A percentile compares a stretch with the other conserved stretches of the same genome.
Evolutionary conservation across 2,797 vertebrate genomes (phyloP).

Genomic region (Diplodus puntazzo): DNA sequence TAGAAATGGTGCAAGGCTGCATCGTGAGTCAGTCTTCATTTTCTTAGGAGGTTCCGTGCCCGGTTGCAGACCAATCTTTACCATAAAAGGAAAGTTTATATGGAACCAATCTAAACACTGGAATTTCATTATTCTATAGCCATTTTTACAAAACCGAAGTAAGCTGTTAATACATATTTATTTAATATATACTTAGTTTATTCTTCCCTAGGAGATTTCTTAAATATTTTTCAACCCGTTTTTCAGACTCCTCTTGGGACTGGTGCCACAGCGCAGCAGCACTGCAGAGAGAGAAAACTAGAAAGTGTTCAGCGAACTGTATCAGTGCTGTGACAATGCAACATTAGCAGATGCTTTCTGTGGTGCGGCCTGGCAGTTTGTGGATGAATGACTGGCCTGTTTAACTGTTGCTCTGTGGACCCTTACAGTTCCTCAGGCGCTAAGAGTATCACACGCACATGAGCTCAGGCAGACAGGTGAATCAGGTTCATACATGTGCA

Average conservation of each 20-base stretch:
- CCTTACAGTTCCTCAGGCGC: slow-evolving; percentile 6
- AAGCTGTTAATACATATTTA: not conserved
- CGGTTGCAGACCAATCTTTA: too few species aligned
- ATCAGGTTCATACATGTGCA: slow-evolving; percentile 19
- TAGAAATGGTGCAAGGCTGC: too few species aligned
- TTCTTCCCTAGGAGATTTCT: not conserved
- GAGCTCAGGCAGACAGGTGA: not conserved
- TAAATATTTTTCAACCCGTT: slow-evolving; percentile 7
- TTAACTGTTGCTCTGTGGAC: slow-evolving; percentile 38
- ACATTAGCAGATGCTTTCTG: slow-evolving; percentile 32
- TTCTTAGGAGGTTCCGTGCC: too few species aligned
- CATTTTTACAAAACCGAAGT: not conserved
- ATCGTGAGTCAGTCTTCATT: too few species aligned
- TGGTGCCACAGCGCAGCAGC: slow-evolving; percentile 19
- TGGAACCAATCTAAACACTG: too few species aligned
- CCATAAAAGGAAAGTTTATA: too few species aligned
- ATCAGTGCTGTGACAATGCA: slow-evolving; percentile 35
- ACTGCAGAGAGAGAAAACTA: slow-evolving; percentile 25
- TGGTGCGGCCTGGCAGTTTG: slow-evolving; percentile 16
- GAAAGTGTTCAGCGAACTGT: slow-evolving; percentile 6
- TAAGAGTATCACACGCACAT: slow-evolving; percentile 27
- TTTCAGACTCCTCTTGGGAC: slow-evolving; percentile 1
- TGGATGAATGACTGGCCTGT: slow-evolving; percentile 46
- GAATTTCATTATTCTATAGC: too few species aligned
- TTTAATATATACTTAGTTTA: not conserved